Conservation (phyloP, 2,113 vertebrate genomes). For the Danionella cerebrum region DNA sequence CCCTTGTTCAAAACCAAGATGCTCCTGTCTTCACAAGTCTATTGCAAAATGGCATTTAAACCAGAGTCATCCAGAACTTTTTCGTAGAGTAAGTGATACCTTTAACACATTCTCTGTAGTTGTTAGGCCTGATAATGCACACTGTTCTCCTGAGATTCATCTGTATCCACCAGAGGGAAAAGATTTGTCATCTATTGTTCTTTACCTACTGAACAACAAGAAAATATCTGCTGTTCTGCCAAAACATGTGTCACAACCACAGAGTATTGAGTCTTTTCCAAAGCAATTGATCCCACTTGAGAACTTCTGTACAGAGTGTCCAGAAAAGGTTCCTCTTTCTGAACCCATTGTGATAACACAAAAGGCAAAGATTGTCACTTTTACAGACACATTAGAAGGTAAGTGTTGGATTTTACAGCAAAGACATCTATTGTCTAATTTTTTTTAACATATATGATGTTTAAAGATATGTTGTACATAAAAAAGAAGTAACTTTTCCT, state of each 20-base stretch:
- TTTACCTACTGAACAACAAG: not conserved
- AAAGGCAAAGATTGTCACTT: not conserved
- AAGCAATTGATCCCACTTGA: not conserved
- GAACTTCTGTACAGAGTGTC: not conserved
- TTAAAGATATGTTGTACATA: too few relatives aligned
- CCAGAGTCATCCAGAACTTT: not conserved
- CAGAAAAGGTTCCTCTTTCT: not conserved
- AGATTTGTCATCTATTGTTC: not conserved
- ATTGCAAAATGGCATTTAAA: not conserved
- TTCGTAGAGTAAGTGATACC: not conserved
- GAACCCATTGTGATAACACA: not conserved
- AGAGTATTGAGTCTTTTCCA: not conserved
- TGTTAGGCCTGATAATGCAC: too few relatives aligned
- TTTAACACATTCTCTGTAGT: too few relatives aligned
- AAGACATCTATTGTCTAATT: too few relatives aligned
- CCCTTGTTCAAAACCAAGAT: not conserved
- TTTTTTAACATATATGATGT: too few relatives aligned
- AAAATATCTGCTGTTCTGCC: not conserved
- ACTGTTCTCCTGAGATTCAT: not conserved
- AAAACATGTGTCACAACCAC: not conserved
- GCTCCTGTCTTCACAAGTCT: not conserved
- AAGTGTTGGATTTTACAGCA: not conserved
- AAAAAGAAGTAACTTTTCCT: too few relatives aligned
- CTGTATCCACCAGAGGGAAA: not conserved
- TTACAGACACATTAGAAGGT: not conserved